These are phyloP conservation scores for Mesitornis unicolor DNA, from an alignment of 2,113 vertebrate species.

Conservation along the genomic window DNA sequence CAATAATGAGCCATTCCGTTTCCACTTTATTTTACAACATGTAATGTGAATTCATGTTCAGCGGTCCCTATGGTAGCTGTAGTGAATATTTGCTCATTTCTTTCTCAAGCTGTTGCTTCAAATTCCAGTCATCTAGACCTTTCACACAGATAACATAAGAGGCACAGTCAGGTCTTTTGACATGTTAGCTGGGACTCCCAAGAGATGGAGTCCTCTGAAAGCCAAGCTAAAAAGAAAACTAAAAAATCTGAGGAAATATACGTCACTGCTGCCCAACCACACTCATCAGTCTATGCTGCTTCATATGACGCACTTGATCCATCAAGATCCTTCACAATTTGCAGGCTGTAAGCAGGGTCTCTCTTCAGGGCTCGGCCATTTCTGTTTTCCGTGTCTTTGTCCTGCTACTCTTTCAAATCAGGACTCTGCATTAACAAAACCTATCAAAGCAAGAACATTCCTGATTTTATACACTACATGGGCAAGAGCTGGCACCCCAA, in stretches of 20 bases:
- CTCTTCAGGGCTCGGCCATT: background rate
- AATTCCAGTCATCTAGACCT: background rate
- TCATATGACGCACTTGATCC: background rate
- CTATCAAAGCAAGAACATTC: background rate
- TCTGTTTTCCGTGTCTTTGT: background rate
- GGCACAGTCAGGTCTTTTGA: background rate
- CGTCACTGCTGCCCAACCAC: background rate
- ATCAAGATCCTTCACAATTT: background rate
- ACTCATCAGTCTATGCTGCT: background rate
- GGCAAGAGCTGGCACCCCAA: background rate
- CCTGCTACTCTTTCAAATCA: background rate
- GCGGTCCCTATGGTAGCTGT: background rate
- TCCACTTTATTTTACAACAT: constrained; percentile 59
- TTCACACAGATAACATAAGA: constrained; percentile 20
- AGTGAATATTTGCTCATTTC: constrained; percentile 35
- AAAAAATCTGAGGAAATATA: background rate
- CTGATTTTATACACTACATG: background rate
- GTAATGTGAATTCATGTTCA: constrained; percentile 47
- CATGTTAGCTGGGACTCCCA: background rate
- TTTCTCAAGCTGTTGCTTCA: constrained; percentile 47
- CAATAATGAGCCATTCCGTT: constrained; percentile 40
- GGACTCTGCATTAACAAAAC: background rate
- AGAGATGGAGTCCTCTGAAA: background rate
- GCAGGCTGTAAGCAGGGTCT: background rate
- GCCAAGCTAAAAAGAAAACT: background rate